Percentiles rank a stretch among this genome's conserved stretches.
These are phyloP conservation scores for Eubucco bourcierii DNA, from an alignment of 2,113 vertebrate species.

Conservation along the genomic window DNA sequence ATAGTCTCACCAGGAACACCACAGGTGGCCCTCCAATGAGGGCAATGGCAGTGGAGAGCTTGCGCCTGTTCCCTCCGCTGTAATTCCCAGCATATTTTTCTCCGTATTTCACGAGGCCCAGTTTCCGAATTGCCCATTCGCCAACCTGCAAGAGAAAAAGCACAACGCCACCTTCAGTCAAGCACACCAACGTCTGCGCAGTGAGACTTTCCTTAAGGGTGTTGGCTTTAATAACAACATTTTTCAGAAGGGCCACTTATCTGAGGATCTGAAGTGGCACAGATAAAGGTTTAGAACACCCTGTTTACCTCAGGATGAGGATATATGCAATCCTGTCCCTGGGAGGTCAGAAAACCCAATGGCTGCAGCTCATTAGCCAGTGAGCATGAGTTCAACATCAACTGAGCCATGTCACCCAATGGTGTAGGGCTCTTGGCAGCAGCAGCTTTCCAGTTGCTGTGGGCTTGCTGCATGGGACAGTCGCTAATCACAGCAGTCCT, in stretches of 20 bases:
- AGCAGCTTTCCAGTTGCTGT: neutral
- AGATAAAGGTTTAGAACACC: fast-evolving
- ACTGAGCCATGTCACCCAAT: fast-evolving
- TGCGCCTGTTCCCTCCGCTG: slow-evolving; percentile 95
- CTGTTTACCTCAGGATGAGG: neutral
- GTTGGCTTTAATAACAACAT: neutral
- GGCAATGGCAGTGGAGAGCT: slow-evolving; percentile 96
- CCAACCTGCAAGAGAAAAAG: slow-evolving; percentile 81
- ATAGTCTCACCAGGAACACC: slow-evolving; percentile 91
- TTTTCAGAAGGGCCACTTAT: neutral
- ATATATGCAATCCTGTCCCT: neutral
- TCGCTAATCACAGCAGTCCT: neutral
- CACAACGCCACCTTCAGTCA: neutral
- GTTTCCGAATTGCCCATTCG: slow-evolving; percentile 93
- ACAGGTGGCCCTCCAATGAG: slow-evolving; percentile 94
- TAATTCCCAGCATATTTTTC: slow-evolving; percentile 93
- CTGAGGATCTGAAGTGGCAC: neutral
- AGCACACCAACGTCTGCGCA: neutral
- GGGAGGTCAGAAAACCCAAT: neutral
- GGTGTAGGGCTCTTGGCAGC: neutral
- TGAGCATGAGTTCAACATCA: neutral
- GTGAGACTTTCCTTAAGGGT: neutral
- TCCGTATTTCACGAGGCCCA: slow-evolving; percentile 91
- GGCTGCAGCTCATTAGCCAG: neutral
- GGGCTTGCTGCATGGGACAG: neutral